These are phyloP conservation scores for Actinia equina DNA, from an alignment of 64 coral and sea anemone species.

Conservation along the genomic window DNA sequence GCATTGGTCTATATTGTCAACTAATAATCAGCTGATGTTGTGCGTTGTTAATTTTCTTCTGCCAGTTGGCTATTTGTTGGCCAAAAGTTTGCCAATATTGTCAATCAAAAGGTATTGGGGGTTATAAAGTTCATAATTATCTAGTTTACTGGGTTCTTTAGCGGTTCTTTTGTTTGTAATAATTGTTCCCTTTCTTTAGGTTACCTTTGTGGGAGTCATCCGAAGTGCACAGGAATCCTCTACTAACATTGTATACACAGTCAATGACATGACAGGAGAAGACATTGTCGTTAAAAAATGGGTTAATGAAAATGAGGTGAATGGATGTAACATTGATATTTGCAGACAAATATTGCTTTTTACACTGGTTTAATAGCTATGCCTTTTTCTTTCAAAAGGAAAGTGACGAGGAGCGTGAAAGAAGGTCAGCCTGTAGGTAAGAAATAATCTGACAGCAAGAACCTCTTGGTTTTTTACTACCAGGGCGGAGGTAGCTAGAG, in stretches of 20 bases:
- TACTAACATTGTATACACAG: slow-evolving; percentile 75
- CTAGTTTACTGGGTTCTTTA: too few species aligned
- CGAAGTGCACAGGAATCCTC: slow-evolving; percentile 67
- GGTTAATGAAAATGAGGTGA: slow-evolving; percentile 87
- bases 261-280: slow-evolving; percentile 87
- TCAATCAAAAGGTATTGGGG: too few species aligned
- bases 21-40: too few species aligned
- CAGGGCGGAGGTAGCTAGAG: too few species aligned
- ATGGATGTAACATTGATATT: neutral
- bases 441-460: neutral
- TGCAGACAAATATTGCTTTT: neutral
- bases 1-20: too few species aligned
- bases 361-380: neutral
- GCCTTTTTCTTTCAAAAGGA: slow-evolving; percentile 31
- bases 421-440: slow-evolving; percentile 82
- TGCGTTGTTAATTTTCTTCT: too few species aligned
- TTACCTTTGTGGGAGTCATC: slow-evolving; percentile 84
- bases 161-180: too few species aligned
- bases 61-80: too few species aligned
- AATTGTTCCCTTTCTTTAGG: slow-evolving; percentile 14
- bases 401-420: slow-evolving; percentile 63
- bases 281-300: slow-evolving; percentile 88
- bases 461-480: neutral
- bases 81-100: too few species aligned
- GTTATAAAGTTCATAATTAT: too few species aligned